Evolutionary conservation across 30 jellyfish, hydroid and myxozoan genomes (phyloP).

Genomic region (Hydractinia symbiolongicarpus): DNA sequence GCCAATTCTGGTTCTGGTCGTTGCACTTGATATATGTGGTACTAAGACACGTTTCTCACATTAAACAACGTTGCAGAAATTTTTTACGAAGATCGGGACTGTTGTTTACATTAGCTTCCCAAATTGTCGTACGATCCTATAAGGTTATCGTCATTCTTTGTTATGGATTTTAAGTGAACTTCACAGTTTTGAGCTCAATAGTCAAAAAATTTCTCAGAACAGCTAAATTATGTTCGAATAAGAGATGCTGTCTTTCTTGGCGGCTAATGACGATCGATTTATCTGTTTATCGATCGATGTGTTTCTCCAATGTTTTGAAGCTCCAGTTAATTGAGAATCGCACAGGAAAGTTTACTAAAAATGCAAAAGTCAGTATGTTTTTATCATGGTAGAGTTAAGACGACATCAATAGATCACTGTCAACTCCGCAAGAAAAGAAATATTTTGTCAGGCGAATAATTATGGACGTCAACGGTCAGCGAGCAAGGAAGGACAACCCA

Average conservation of each 20-base stretch:
- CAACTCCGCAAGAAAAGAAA: too few relatives aligned
- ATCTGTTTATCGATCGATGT: background rate
- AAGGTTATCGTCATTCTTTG: slow-evolving; percentile 31
- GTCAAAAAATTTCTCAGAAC: slow-evolving; percentile 28
- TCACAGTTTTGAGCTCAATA: slow-evolving; percentile 56
- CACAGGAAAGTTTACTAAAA: background rate
- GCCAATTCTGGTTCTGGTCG: slow-evolving; percentile 13
- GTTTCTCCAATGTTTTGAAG: slow-evolving; percentile 15
- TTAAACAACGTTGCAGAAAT: slow-evolving; percentile 39
- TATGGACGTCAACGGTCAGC: too few relatives aligned
- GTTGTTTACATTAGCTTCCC: slow-evolving; percentile 38
- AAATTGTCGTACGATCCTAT: slow-evolving; percentile 39
- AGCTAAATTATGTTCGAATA: slow-evolving; percentile 32
- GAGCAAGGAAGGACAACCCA: too few relatives aligned
- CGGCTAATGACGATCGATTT: slow-evolving; percentile 7
- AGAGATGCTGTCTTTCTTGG: slow-evolving; percentile 18
- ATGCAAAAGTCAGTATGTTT: background rate
- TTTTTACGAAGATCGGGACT: slow-evolving; percentile 35
- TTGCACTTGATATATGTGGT: slow-evolving; percentile 9
- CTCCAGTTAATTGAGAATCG: background rate
- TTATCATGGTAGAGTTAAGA: background rate
- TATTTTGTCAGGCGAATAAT: too few relatives aligned
- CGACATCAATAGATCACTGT: background rate
- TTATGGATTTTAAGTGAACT: slow-evolving; percentile 45
- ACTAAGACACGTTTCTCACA: background rate